phyloP scores from a whole-genome alignment of 2,888 invertebrate genomes.

The Sturmia bella region DNA sequence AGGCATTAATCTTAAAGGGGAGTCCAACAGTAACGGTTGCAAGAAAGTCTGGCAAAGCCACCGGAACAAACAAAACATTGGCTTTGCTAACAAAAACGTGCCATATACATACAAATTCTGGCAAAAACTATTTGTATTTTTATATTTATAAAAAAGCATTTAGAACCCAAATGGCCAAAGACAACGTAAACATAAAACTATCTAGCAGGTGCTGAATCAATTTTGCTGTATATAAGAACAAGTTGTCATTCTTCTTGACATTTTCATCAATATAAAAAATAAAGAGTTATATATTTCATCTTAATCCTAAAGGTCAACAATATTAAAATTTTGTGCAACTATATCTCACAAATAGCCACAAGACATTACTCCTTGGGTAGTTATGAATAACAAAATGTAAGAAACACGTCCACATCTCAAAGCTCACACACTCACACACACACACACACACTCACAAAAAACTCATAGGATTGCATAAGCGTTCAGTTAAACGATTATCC shows the following conservation, averaged over 20 bases:
- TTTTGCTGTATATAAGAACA: too few relatives aligned
- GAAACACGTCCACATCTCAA: constrained; percentile 13
- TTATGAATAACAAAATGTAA: not conserved
- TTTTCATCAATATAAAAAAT: too few relatives aligned
- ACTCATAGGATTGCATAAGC: not conserved
- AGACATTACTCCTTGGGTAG: too few relatives aligned
- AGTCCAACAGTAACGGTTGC: constrained; percentile 28
- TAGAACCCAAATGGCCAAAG: too few relatives aligned
- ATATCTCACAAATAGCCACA: too few relatives aligned
- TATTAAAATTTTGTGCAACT: too few relatives aligned
- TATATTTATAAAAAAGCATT: not conserved
- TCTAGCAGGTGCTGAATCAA: too few relatives aligned
- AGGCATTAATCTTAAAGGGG: constrained; percentile 61
- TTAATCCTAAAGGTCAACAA: too few relatives aligned
- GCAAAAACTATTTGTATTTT: too few relatives aligned
- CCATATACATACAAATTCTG: not conserved
- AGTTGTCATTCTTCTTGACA: too few relatives aligned
- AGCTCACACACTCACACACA: not conserved
- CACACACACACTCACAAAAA: not conserved
- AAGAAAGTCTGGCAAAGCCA: constrained; percentile 43
- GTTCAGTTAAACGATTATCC: not conserved
- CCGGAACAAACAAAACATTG: constrained; percentile 9
- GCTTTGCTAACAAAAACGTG: not conserved
- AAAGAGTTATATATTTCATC: too few relatives aligned
- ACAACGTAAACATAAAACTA: too few relatives aligned